Evolutionary conservation across 2,797 vertebrate species (phyloP), one percentile per base, ranked within the genome.

Genomic region (Vespertilio murinus): DNA sequence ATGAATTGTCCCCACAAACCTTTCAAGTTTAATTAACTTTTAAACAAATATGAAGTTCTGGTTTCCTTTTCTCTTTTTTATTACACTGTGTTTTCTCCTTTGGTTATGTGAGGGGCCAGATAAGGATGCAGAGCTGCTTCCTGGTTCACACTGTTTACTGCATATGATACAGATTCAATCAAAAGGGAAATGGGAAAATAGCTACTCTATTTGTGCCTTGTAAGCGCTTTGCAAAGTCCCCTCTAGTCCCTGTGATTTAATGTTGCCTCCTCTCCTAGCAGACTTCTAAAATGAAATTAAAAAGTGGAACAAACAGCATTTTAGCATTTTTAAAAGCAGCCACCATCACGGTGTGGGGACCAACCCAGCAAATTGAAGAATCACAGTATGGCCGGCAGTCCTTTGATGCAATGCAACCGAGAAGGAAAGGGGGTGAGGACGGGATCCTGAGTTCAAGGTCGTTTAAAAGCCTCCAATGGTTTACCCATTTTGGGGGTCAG

Each of bases 11-110:
- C 75, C 49, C 45, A 94, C 74, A 95, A 97, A 94, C 65, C 95
- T 95, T 93, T 96, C 88, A 94, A 93, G 54, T 95, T 97, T 96
- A 96, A 97, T 97, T 95, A 96, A 95, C 81, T 95, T 97, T 95
- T 59, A 93, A 91, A 94, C 64, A 88, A 89, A 94, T 88, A 93
- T n/a, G 49, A 91, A 95, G 85, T 92, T 93, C 90, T 77, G 2
- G 47, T 93, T 89, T n/a, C 10, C 54, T 52, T 65, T 81, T 45
- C 33, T 64, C 40, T 69, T 78, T 89, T 93, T 96, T 89, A 88
- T 88, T 95, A 47, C 40, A 65, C 3, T 64, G 65, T 38, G 18
- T 88, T 94, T 90, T 91, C 88, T 77, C 83, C 84, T 91, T 93
- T 61, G 85, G 84, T 95, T 86, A 42, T 54, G 54, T 83, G 87